phyloP scores from a whole-genome alignment of 1,140 invertebrate genomes.

The Pygmarrhopalites habei region DNA sequence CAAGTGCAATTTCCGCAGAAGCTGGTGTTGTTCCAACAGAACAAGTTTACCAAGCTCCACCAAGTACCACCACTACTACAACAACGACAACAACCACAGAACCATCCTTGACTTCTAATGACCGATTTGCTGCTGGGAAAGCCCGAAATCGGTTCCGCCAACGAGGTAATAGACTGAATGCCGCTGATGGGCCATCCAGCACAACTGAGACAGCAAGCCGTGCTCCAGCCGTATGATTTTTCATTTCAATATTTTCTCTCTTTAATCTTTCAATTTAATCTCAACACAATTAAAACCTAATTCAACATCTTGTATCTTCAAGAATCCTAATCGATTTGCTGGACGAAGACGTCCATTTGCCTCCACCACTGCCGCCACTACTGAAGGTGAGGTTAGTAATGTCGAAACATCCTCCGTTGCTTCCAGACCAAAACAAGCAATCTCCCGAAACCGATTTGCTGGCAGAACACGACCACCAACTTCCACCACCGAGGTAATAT shows the following conservation, averaged over 20 bases:
- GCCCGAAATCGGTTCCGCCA: constrained; percentile 7
- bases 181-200: constrained; percentile 1
- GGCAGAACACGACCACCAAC: constrained; percentile 20
- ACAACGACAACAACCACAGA: constrained; percentile 25
- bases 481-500: constrained; percentile 23
- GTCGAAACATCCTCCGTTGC: neutral
- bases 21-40: constrained; percentile 12
- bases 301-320: neutral
- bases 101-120: neutral
- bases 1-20: constrained; percentile 1
- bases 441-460: constrained; percentile 29
- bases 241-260: neutral
- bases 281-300: neutral
- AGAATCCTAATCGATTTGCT: constrained; percentile 24
- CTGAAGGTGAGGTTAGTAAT: neutral
- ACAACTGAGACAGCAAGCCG: constrained; percentile 8
- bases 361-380: constrained; percentile 1
- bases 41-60: neutral
- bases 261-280: neutral
- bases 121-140: neutral
- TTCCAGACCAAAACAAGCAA: neutral
- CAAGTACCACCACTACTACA: constrained; percentile 10
- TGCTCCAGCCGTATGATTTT: constrained; percentile 5
- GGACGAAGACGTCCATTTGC: constrained; percentile 16
- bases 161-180: neutral